Evolutionary conservation across 2,113 vertebrate genomes (phyloP).

Genomic region (Spermophilus dauricus): DNA sequence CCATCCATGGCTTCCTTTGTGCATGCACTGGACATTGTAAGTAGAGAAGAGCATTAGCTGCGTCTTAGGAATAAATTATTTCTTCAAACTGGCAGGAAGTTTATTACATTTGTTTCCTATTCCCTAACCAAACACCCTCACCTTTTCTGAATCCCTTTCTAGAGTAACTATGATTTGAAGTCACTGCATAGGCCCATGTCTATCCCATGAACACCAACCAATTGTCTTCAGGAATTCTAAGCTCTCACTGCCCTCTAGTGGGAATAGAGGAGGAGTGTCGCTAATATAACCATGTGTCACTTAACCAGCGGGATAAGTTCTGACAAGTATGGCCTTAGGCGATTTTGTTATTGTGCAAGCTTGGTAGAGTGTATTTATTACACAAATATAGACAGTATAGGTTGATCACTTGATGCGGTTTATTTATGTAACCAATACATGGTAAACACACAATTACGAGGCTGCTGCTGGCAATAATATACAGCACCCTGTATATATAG

Average conservation of each 20-base stretch:
- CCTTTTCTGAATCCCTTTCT: background rate
- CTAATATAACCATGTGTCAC: background rate
- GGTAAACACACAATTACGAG: too few species aligned
- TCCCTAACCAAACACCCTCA: background rate
- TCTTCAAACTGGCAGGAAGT: background rate
- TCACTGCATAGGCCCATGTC: too few species aligned
- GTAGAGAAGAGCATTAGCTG: background rate
- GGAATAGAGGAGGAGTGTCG: background rate
- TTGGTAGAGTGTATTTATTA: background rate
- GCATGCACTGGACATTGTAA: background rate
- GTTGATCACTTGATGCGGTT: background rate
- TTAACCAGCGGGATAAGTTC: background rate
- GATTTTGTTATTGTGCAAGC: background rate
- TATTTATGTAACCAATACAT: too few species aligned
- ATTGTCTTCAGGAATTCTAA: background rate
- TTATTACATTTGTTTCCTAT: background rate
- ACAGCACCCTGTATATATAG: background rate
- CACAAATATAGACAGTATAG: background rate
- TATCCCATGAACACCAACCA: background rate
- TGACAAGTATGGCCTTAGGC: background rate
- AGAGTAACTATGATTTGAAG: background rate
- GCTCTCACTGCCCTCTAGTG: slow-evolving; percentile 60
- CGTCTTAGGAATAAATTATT: background rate
- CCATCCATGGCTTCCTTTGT: background rate
- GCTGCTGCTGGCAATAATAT: background rate